Evolutionary conservation across 2,888 invertebrate genomes (phyloP), one percentile per base, ranked within the genome.

Genomic region (Lithosia quadra): DNA sequence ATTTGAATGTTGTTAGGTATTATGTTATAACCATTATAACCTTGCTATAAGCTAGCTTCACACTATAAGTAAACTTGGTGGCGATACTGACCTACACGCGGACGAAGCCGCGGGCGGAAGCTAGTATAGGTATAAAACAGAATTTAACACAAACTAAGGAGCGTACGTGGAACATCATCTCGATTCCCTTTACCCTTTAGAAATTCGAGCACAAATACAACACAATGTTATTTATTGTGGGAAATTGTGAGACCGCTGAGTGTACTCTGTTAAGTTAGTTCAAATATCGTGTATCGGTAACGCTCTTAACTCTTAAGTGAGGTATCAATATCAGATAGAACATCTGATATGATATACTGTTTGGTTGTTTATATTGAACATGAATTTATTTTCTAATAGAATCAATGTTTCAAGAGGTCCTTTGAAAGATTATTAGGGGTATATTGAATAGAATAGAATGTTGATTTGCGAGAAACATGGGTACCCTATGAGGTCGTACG

Each of bases 251-350:
- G 71, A 78, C 66, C 60, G 63, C 65, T 21, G 57, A 71, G 74
- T 68, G 69, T 66, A 80, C 76, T 74, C 74, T 80, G 73, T 76
- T 76, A 80, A 73, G 74, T 75, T 69, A 73, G 76, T 73, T 76
- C 81, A 79, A 80, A 80, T 78, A 79, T 78, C 78, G 69, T 72
- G 80, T 78, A 71, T 80, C 68, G 78, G 62, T 75, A 67, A 73
- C 69, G 70, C 71, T 78, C 73, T 80, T 75, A 80, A 72, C 75
- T 69, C 68, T 70, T 67, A 36, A 61, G 66, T 67, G 28, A 67
- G 22, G 62, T 56, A 62, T 67, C 56, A 33, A 49, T 57, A 67
- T 67, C 56, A 39, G 49, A 57, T n/a, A n/a, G 22, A 7, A 56
- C 21, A 63, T 63, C 15, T 55, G 18, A 49, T 58, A 56, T 34